Evolutionary conservation across 2,797 vertebrate genomes (phyloP), one percentile per base, ranked within the genome.

Genomic region (Otus scops): DNA sequence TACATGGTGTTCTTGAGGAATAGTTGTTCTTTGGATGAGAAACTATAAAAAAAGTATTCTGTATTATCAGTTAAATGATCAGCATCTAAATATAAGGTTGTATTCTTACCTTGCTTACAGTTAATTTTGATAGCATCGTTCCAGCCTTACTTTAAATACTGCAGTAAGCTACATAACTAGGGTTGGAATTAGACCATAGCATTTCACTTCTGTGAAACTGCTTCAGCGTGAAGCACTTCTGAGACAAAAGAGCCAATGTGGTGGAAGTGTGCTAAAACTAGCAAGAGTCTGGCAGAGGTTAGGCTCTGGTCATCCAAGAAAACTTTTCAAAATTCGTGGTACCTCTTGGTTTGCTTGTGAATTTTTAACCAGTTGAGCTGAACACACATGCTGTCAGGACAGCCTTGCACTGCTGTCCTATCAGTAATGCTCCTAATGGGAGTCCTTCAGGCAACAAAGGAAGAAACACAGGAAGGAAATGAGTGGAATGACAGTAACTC

Each of bases 11-110:
- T 94, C 98, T 97, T 56, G 96, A 97, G 89, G 98, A 98, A 51
- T 98, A 98, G 93, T 85, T 98, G 93, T 98, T 98, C 97, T 98
- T 98, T 97, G 98, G 98, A 56, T 98, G 98, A 77, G 98, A 98
- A 95, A 98, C 98, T 98, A 77, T 48, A 92, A 96, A 60, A 80
- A 87, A 85, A 85, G n/a, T 6, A 57, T 34, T 21, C 27, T 47
- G 32, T 24, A 14, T 97, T 81, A 93, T 1, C 32, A 73, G 34
- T 79, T 53, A 76, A n/a, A 54, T 23, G 3, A 60, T 16, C 32
- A 71, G 41, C 60, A 41, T 32, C 9, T 91, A 64, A 89, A 86
- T 28, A 36, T 7, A 64, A 82, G 54, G 36, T 56, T 63, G 12
- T 51, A 34, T 38, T 90, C 74, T 67, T 51, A 77, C 7, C 14